Evolutionary conservation across 1,140 invertebrate species (phyloP).

Genomic region (Pogonomyrmex californicus): DNA sequence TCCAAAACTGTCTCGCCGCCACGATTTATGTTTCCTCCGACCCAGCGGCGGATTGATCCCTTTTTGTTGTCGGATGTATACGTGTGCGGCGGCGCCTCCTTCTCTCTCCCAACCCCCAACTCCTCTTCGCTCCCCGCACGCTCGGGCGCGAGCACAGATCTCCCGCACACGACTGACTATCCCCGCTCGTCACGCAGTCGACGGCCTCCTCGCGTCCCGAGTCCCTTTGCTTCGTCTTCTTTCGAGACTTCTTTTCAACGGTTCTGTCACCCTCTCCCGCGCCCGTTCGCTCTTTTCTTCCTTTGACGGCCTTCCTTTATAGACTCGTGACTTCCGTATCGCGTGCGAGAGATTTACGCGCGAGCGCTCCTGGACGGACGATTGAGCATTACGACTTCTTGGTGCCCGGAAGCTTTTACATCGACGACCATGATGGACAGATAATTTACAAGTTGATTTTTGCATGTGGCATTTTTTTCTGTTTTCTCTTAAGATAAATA

Average conservation of each 20-base stretch:
- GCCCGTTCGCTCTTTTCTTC: slow-evolving; percentile 39
- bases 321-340: slow-evolving; percentile 62
- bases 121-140: slow-evolving; percentile 51
- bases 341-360: slow-evolving; percentile 60
- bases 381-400: slow-evolving; percentile 58
- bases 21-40: slow-evolving; percentile 85
- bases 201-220: slow-evolving; percentile 49
- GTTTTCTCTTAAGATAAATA: not conserved
- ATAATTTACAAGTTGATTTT: slow-evolving; percentile 38
- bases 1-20: slow-evolving; percentile 83
- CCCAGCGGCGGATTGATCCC: slow-evolving; percentile 84
- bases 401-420: slow-evolving; percentile 58
- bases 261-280: slow-evolving; percentile 32
- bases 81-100: slow-evolving; percentile 46
- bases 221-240: slow-evolving; percentile 23
- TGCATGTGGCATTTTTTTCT: not conserved
- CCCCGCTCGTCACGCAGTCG: slow-evolving; percentile 52
- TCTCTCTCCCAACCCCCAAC: slow-evolving; percentile 4
- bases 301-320: slow-evolving; percentile 58
- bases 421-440: slow-evolving; percentile 42
- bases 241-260: slow-evolving; percentile 62
- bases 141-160: slow-evolving; percentile 46
- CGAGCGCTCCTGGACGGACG: slow-evolving; percentile 51
- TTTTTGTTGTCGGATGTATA: slow-evolving; percentile 81
- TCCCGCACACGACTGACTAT: slow-evolving; percentile 65